These are phyloP conservation scores for Numenius phaeopus DNA, from an alignment of 2,797 vertebrate genomes.

Conservation along the genomic window DNA sequence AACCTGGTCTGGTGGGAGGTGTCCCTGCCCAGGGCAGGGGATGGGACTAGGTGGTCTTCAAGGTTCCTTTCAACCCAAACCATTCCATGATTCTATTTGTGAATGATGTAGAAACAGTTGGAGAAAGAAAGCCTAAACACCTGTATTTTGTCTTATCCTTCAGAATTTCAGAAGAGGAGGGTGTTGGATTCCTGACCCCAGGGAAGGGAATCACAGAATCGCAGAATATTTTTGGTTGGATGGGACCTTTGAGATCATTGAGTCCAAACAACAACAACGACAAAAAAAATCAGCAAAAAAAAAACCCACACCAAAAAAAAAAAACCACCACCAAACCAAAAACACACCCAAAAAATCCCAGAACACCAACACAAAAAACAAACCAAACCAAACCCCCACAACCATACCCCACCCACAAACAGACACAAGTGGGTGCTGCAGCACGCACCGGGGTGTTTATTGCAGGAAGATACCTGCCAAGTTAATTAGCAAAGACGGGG, in stretches of 20 bases:
- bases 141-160: accelerated
- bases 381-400: too few relatives aligned
- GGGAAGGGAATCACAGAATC: neutral
- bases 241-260: too few relatives aligned
- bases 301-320: too few relatives aligned
- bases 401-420: too few relatives aligned
- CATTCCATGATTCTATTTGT: neutral
- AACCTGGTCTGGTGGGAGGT: neutral
- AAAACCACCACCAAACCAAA: too few relatives aligned
- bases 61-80: neutral
- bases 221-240: too few relatives aligned
- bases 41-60: accelerated
- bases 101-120: accelerated
- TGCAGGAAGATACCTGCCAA: accelerated
- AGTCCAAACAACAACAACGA: too few relatives aligned
- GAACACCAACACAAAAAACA: too few relatives aligned
- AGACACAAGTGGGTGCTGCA: neutral
- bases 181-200: accelerated
- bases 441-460: accelerated
- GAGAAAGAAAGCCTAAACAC: too few relatives aligned
- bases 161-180: neutral
- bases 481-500: accelerated
- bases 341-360: too few relatives aligned
- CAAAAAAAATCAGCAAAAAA: too few relatives aligned
- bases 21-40: neutral